Base-by-base conservation (phyloP, 2,113 vertebrate species). In the Ariopsis seemanni region DNA sequence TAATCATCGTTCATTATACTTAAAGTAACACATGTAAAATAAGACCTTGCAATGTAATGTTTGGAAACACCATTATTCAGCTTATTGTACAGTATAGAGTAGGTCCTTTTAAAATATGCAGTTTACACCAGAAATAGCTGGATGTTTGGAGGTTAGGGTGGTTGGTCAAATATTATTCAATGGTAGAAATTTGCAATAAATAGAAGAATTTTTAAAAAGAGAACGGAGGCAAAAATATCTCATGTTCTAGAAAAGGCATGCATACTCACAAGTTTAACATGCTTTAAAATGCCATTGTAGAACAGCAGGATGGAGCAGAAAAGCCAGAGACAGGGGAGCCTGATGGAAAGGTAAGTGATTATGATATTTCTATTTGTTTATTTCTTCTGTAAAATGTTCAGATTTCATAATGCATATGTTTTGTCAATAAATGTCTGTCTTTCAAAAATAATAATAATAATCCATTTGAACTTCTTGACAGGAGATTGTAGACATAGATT, bases 281-380 rank as follows among this genome's bases (percentile, higher is more conserved):
- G 15, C 4, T 62, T 65, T 4, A 87, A 95, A 94, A 94, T 90
- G 94, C 93, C 91, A 11, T 48, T 91, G 86, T 53, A 10, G 94
- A 95, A 57, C 92, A 93, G 69, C 94, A 93, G 84, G 94, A 93
- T 4, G 93, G 67, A 74, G 92, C 78, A 80, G 95, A 95, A 89
- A 95, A 94, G 91, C 92, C 94, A 10, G 93, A 94, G 90, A 91
- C 85, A 22, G 94, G 94, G 84, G 94, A 95, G 18, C 91, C 90
- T 90, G 94, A 93, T 89, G 89, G 91, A 55, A 95, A 95, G 92
- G 94, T 95, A 81, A 87, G 81, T 58, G 0, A 20, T 17, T 8
- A 65, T 52, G 71, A 9, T 72, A 69, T 25, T 72, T 53, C 0
- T 52, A 15, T 10, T 12, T 55, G 18, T 72, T 7, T 18, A 34